Conservation (phyloP, 2,113 vertebrate genomes). For the Solea solea region DNA sequence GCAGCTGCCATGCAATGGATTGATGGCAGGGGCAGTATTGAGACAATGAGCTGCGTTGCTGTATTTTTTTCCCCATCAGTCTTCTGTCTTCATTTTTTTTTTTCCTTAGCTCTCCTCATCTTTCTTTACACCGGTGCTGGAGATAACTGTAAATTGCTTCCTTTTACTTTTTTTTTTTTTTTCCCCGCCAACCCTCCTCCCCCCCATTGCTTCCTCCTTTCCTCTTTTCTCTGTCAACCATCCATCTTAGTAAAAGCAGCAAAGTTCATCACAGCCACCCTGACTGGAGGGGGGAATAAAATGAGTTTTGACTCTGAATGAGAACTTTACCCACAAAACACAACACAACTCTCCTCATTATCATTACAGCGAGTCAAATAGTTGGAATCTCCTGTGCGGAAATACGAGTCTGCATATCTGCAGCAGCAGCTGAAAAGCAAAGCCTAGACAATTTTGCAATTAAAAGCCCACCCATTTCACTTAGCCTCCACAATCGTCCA, state of each 20-base stretch:
- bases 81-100: not conserved
- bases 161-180: too few species aligned
- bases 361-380: slow-evolving; percentile 28
- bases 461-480: slow-evolving; percentile 21
- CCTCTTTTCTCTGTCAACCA: slow-evolving; percentile 38
- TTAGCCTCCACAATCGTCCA: slow-evolving; percentile 21
- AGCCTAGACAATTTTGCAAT: slow-evolving; percentile 23
- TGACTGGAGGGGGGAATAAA: not conserved
- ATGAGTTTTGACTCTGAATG: slow-evolving; percentile 52
- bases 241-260: slow-evolving; percentile 48
- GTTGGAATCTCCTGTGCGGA: slow-evolving; percentile 34
- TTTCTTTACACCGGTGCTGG: slow-evolving; percentile 27
- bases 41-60: slow-evolving; percentile 72
- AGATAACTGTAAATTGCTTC: slow-evolving; percentile 30
- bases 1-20: slow-evolving; percentile 67
- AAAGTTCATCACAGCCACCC: slow-evolving; percentile 44
- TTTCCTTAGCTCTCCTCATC: not conserved
- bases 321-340: slow-evolving; percentile 52
- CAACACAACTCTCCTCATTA: slow-evolving; percentile 68
- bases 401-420: slow-evolving; percentile 47
- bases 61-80: slow-evolving; percentile 6
- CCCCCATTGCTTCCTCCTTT: not conserved
- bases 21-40: slow-evolving; percentile 64
- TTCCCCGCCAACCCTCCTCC: not conserved
- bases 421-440: slow-evolving; percentile 38